A percentile compares a stretch with the other conserved stretches of the same genome.
These are phyloP conservation scores for Athalia rosae DNA, from an alignment of 2,888 invertebrate species.

Conservation along the genomic window DNA sequence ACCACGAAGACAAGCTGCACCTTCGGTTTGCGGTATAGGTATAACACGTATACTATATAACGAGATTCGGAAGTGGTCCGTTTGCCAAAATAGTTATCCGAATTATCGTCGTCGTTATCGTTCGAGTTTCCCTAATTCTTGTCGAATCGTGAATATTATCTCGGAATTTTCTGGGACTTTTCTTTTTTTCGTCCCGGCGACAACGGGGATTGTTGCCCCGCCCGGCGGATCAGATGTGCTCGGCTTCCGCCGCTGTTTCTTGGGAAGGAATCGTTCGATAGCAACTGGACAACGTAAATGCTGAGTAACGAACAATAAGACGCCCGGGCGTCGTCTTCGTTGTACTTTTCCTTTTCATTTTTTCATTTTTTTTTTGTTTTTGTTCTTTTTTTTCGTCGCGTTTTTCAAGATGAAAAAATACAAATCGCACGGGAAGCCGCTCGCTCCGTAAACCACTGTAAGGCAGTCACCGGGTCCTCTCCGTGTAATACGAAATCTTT, in stretches of 20 bases:
- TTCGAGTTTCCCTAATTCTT: background rate
- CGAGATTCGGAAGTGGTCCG: background rate
- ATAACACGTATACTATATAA: background rate
- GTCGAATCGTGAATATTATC: too few relatives aligned
- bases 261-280: conserved; percentile 30
- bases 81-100: background rate
- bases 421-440: background rate
- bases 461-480: background rate
- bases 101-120: background rate
- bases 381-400: background rate
- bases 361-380: too few relatives aligned
- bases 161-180: too few relatives aligned
- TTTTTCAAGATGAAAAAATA: conserved; percentile 1
- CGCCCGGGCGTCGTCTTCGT: conserved; percentile 1
- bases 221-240: background rate
- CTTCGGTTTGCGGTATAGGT: background rate
- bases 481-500: conserved; percentile 44
- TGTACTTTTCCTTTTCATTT: too few relatives aligned
- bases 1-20: background rate
- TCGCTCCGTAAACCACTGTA: background rate
- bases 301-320: conserved; percentile 35
- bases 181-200: too few relatives aligned
- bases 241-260: background rate
- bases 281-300: conserved; percentile 45
- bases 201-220: background rate